Conservation (phyloP, 2,113 vertebrate genomes). For the Ceyx melanurus region DNA sequence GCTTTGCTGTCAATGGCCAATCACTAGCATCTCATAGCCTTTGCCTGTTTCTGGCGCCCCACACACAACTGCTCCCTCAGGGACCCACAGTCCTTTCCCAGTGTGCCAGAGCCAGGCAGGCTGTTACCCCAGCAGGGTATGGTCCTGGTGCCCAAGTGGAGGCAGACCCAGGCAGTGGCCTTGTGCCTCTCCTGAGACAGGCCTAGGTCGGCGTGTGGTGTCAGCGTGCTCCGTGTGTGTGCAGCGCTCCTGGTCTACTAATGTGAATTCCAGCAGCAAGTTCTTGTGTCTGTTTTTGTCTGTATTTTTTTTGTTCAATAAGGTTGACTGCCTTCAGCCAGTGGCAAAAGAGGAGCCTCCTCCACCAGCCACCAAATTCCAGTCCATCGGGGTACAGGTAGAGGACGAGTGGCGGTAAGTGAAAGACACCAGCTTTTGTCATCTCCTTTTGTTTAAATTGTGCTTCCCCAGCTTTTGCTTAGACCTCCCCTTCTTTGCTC, state of each 20-base stretch:
- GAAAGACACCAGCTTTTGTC: slow-evolving; percentile 47
- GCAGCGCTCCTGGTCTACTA: slow-evolving; percentile 58
- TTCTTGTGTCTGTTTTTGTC: slow-evolving; percentile 77
- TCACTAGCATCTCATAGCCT: neutral
- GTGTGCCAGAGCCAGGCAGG: accelerated
- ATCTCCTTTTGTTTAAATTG: slow-evolving; percentile 40
- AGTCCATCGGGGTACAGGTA: slow-evolving; percentile 99
- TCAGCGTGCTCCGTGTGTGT: slow-evolving; percentile 58
- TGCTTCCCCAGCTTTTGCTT: neutral
- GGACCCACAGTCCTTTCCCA: neutral
- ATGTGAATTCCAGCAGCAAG: slow-evolving; percentile 75
- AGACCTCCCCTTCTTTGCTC: neutral
- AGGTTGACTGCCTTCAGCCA: slow-evolving; percentile 98
- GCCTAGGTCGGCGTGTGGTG: slow-evolving; percentile 25
- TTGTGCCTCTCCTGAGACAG: neutral
- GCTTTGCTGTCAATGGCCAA: neutral
- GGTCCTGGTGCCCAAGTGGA: neutral
- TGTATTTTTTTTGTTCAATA: slow-evolving; percentile 74
- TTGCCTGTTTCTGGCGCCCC: accelerated
- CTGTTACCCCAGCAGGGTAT: neutral
- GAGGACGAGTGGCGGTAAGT: slow-evolving; percentile 99
- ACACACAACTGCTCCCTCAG: neutral
- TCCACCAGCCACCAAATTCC: slow-evolving; percentile 92
- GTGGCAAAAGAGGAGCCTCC: slow-evolving; percentile 90
- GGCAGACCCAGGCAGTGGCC: neutral